Base-by-base conservation (phyloP, 2,797 vertebrate species). In the Hemibagrus guttatus region DNA sequence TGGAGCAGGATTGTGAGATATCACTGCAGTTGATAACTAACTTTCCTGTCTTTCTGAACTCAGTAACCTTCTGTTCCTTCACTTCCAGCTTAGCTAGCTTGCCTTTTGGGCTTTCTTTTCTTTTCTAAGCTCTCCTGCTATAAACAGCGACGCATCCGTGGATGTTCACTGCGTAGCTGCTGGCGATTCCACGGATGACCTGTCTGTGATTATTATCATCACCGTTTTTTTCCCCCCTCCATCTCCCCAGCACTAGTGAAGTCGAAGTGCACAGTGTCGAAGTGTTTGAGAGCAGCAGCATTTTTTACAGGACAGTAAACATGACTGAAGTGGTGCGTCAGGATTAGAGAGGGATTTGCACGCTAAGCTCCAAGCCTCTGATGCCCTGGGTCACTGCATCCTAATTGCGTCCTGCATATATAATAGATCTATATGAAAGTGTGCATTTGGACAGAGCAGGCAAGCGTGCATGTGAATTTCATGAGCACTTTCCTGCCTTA, bases 321-420 rank as follows among this genome's bases (percentile, higher is more conserved):
- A 54, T 90, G 72, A 59, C 88, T 91, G 39, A 28, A 92, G 90
- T 89, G 87, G 87, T 88, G 71, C 88, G 78, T 92, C 85, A 89
- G 94, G 95, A 95, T 96, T 95, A 96, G 85, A 88, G 90, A 93
- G 81, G 95, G 95, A 95, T 95, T 96, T 95, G 87, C 92, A 61
- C 66, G 87, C 91, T 95, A 95, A 96, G 91, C 94, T 91, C 89
- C 76, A 89, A 88, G 92, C 92, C 84, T 90, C 79, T 94, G 91
- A 94, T 93, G 91, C 91, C 69, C 54, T 39, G 78, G 85, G 83
- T 87, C 85, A 81, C 26, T 64, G 64, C 74, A 71, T 59, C 52
- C 81, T 59, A 59, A 81, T 85, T 58, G 56, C 81, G 52, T 31
- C 71, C 59, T 89, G 63, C 84, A 74, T 21, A 42, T 46, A 31